Percentiles rank a stretch among this genome's conserved stretches.
Conservation (phyloP, 2,888 invertebrate genomes). For the Plutella xylostella region DNA sequence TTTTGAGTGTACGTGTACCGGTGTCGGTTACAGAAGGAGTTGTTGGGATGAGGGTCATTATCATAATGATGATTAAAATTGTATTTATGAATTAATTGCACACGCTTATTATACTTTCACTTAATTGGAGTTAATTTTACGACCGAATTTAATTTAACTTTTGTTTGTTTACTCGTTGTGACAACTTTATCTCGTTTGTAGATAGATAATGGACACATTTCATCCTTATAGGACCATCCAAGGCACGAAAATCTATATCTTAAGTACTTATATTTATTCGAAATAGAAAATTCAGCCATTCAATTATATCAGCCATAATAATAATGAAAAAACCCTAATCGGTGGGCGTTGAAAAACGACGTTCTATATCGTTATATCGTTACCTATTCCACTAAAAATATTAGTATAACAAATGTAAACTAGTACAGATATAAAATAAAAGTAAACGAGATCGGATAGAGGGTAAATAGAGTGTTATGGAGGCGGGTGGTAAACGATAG, state of each 20-base stretch:
- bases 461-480: slow-evolving; percentile 33
- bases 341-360: too few species aligned
- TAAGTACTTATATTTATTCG: too few species aligned
- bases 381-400: too few species aligned
- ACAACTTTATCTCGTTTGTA: too few species aligned
- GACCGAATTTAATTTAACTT: not conserved
- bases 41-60: slow-evolving; percentile 43
- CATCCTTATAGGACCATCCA: too few species aligned
- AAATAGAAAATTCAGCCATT: too few species aligned
- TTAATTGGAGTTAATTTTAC: not conserved
- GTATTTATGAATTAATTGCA: slow-evolving; percentile 2
- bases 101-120: not conserved
- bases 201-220: too few species aligned
- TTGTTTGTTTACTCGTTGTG: too few species aligned
- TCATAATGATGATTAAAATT: slow-evolving; percentile 26
- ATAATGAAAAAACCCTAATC: too few species aligned
- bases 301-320: too few species aligned
- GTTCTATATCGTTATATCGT: too few species aligned
- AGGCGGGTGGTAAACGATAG: slow-evolving; percentile 20
- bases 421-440: slow-evolving; percentile 2
- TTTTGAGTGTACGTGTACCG: not conserved
- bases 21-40: not conserved
- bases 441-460: slow-evolving; percentile 38
- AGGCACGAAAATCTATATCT: too few species aligned
- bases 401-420: not conserved